These are phyloP conservation scores for Ochotona princeps DNA, from an alignment of 2,113 vertebrate species.

Conservation along the genomic window DNA sequence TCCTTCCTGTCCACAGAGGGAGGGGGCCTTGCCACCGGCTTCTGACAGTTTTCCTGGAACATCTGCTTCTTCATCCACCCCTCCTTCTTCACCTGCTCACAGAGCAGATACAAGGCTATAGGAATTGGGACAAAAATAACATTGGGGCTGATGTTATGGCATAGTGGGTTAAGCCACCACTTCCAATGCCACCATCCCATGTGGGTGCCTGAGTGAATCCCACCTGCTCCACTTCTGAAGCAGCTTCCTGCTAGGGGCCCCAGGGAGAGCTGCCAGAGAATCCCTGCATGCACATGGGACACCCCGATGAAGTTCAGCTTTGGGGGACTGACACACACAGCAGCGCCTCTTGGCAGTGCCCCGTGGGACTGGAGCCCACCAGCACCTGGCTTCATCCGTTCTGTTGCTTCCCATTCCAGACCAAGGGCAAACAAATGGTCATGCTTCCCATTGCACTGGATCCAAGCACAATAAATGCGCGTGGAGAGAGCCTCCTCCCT, in stretches of 20 bases:
- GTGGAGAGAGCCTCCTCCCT: constrained; percentile 35
- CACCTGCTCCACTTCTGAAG: no score
- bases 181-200: no score
- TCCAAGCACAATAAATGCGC: constrained; percentile 50
- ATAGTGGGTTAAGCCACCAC: no score
- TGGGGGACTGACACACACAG: rapidly evolving
- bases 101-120: no score
- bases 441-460: not conserved
- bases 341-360: not conserved
- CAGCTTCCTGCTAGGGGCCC: no score
- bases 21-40: not conserved
- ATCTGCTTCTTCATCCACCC: not conserved
- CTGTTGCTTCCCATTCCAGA: not conserved
- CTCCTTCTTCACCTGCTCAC: no score
- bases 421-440: not conserved
- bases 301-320: no score
- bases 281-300: no score
- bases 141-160: no score
- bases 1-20: not conserved
- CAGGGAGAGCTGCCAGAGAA: no score
- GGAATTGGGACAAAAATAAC: no score
- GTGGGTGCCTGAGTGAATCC: no score
- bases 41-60: not conserved
- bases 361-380: rapidly evolving
- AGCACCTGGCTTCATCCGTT: not conserved